Conservation (phyloP, 1,140 invertebrate species). For the Anadara kagoshimensis region DNA sequence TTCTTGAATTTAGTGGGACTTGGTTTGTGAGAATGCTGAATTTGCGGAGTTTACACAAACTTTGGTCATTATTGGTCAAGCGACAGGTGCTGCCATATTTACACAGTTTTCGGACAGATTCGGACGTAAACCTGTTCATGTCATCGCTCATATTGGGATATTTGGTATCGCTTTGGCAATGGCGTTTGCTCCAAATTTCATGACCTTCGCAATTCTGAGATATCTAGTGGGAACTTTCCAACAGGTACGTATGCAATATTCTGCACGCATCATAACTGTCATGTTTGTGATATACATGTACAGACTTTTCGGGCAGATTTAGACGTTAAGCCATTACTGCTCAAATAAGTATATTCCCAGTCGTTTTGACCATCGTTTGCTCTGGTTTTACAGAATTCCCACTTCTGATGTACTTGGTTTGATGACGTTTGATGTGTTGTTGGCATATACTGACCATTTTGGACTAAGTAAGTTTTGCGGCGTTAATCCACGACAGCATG, state of each 20-base stretch:
- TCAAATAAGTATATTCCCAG: neutral
- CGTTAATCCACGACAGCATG: too few species aligned
- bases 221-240: slow-evolving; percentile 8
- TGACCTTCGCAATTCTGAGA: neutral
- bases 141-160: neutral
- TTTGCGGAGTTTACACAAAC: slow-evolving; percentile 53
- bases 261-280: neutral
- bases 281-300: too few species aligned
- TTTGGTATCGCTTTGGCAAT: neutral
- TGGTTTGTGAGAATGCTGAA: slow-evolving; percentile 55
- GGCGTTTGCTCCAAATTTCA: slow-evolving; percentile 5
- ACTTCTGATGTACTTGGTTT: too few species aligned
- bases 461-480: too few species aligned
- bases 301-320: neutral
- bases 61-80: slow-evolving; percentile 49
- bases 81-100: slow-evolving; percentile 44
- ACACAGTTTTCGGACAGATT: slow-evolving; percentile 45
- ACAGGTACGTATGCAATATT: neutral
- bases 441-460: too few species aligned
- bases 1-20: slow-evolving; percentile 58
- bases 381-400: too few species aligned
- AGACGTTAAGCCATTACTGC: neutral
- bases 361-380: neutral
- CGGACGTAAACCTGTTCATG: slow-evolving; percentile 29
- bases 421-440: too few species aligned